Evolutionary conservation across 2,888 invertebrate species (phyloP), one percentile per base, ranked within the genome.

Genomic region (Acleris emargana): DNA sequence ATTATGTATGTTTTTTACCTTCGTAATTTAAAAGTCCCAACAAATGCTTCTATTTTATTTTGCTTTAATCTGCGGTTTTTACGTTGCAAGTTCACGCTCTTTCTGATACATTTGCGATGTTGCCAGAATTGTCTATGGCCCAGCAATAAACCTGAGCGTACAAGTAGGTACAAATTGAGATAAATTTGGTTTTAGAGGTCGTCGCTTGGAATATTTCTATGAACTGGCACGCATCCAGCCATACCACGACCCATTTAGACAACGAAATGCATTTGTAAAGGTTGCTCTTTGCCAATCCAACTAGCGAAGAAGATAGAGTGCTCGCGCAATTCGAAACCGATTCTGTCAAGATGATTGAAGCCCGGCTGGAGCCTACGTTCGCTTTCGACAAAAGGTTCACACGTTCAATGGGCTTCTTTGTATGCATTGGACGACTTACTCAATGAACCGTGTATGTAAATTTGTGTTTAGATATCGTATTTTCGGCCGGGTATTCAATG

Each of bases 401-500:
- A 73, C 70, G 72, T 76, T 73, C 71, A 69, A 68, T 63, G 63
- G 57, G 50, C 55, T 68, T 73, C 75, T 80, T 80, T 73, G 74
- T 78, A 78, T 79, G 77, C 79, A 76, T 82, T 78, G 74, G 76
- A 71, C 68, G 73, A 69, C 75, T 73, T 74, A 68, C 75, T 70
- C 76, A 76, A 73, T 72, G 73, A 77, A 69, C 70, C 68, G 68
- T 72, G 69, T 71, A 72, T 72, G 72, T 71, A 72, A 73, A 76
- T 72, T 72, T 74, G 55, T 52, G 71, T 74, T 58, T 64, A 68
- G 64, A 64, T 64, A 68, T 68, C 64, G 61, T 52, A 52, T 67
- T 61, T 68, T 57, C 38, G 64, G 59, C 51, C 63, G 47, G 50
- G 64, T 52, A 60, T 68, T 68, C 64, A 68, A 58, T 68, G 61